Evolutionary conservation across 2,797 vertebrate genomes (phyloP).

Genomic region (Rhinoraja longicauda): DNA sequence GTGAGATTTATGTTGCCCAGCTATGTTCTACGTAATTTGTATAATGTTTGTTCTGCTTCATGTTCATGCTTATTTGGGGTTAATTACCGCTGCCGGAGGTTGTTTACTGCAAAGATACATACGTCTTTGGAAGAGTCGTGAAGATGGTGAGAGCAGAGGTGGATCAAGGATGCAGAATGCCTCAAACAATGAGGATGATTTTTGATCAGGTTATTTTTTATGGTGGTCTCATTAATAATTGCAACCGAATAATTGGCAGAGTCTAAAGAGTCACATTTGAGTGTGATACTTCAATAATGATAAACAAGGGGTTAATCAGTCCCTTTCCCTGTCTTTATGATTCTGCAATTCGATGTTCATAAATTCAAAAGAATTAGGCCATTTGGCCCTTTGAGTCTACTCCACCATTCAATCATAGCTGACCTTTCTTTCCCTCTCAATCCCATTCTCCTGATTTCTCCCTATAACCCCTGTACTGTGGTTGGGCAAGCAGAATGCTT

Average conservation of each 20-base stretch:
- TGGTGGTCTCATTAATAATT: background rate
- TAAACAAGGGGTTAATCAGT: background rate
- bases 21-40: background rate
- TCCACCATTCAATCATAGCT: no score
- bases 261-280: background rate
- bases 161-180: background rate
- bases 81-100: background rate
- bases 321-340: background rate
- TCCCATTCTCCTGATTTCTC: no score
- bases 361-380: no score
- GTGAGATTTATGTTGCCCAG: background rate
- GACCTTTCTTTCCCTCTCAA: no score
- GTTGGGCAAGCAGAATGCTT: no score
- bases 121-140: background rate
- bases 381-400: no score
- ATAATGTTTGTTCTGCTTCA: background rate
- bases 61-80: background rate
- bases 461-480: no score
- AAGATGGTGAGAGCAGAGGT: background rate
- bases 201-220: background rate
- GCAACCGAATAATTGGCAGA: background rate
- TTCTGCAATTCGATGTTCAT: background rate
- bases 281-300: background rate
- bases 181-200: background rate
- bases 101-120: background rate